Base-by-base conservation (phyloP, 2,113 vertebrate species). In the Semnopithecus entellus region DNA sequence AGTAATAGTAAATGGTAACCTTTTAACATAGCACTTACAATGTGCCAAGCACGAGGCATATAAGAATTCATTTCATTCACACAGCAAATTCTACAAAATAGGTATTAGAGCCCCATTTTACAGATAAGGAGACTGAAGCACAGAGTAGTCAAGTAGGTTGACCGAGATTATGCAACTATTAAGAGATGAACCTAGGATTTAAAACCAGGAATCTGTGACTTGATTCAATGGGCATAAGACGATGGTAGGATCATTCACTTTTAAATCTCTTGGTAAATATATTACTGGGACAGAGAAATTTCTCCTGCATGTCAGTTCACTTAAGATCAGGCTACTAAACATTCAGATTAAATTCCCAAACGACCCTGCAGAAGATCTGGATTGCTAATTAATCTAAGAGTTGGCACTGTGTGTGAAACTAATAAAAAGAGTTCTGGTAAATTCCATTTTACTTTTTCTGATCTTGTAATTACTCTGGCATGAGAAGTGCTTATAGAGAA, bases 361-460 rank as follows among this genome's bases (percentile, higher is more conserved):
- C 50, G 40, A 79, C 22, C 52, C 20, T 64, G 87, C 25, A 82
- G 27, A 96, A 84, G 79, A 72, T 50, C 43, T 55, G 25, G 13
- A 68, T 94, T 92, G 88, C 40, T 59, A 90, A 96, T 92, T 94
- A 95, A 97, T 92, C 84, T 92, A 83, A 73, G 80, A 66, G 35
- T 75, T 86, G 68, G 1, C 23, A 55, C 20, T 57, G 55, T 23
- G 30, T 91, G 50, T 16, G 10, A 95, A 97, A 96, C 73, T 66
- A 96, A 97, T 92, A 70, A 84, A 91, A 96, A 93, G 30, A 12
- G 25, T 97, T 97, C 93, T 90, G 64, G 85, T 91, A 97, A 92
- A 95, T 95, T 85, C 81, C 45, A 91, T 61, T 94, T 92, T 78
- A 68, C 9, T 16, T 88, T 79, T 88, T 76, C 59, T 59, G 23